phyloP scores from a whole-genome alignment of 2,113 vertebrate species.

The Mus pahari region DNA sequence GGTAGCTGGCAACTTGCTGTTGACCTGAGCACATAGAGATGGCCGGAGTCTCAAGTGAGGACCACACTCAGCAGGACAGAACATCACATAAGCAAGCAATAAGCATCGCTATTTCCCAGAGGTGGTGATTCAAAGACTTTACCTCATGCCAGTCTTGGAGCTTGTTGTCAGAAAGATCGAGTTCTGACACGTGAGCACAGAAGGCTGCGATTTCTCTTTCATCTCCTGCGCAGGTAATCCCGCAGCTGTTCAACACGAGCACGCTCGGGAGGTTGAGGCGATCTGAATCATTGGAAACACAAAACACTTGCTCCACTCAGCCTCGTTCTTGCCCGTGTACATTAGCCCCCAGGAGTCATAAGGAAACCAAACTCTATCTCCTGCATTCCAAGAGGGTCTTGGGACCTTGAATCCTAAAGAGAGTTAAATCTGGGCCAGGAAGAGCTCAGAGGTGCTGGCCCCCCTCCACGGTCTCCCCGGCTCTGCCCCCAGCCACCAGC shows the following conservation, averaged over 20 bases:
- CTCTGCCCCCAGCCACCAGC: background rate
- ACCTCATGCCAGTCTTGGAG: constrained; percentile 98
- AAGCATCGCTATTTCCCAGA: background rate
- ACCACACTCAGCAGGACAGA: constrained; percentile 24
- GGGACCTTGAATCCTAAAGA: background rate
- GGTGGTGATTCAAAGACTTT: constrained; percentile 2
- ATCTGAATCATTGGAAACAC: constrained; percentile 84
- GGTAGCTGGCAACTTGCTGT: constrained; percentile 33
- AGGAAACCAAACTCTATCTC: background rate
- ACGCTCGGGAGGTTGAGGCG: constrained; percentile 95
- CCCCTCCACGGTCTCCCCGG: background rate
- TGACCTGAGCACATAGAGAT: constrained; percentile 14
- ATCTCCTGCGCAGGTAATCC: constrained; percentile 95
- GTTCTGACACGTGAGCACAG: constrained; percentile 95
- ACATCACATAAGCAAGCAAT: background rate
- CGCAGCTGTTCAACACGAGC: constrained; percentile 94
- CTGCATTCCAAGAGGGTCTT: background rate
- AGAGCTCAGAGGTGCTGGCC: background rate
- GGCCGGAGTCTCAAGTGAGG: constrained; percentile 59
- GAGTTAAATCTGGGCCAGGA: background rate
- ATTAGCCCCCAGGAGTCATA: background rate
- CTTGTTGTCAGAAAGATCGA: constrained; percentile 97
- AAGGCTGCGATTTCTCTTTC: constrained; percentile 94
- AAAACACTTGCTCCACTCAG: constrained; percentile 46
- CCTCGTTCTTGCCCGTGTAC: background rate